Conservation (phyloP, 23 tunicate genomes). For the Clavelina lepadiformis region DNA sequence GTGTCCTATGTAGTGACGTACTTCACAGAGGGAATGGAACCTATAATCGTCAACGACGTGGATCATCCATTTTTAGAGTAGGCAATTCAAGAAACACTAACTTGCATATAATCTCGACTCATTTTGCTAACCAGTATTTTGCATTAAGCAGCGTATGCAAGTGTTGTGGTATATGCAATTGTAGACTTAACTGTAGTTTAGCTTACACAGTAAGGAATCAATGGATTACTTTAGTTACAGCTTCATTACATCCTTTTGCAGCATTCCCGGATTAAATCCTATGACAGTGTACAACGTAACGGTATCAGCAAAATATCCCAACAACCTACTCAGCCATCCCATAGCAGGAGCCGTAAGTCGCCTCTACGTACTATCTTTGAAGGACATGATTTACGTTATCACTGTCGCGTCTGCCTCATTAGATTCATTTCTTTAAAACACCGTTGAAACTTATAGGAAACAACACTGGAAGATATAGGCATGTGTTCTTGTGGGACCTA, state of each 20-base stretch:
- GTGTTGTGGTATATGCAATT: too few species aligned
- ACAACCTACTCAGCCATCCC: conserved; percentile 29
- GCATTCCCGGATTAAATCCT: conserved; percentile 29
- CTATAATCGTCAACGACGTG: conserved; percentile 27
- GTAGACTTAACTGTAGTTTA: too few species aligned
- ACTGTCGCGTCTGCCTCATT: background rate
- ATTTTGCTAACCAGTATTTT: too few species aligned
- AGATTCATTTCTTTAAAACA: background rate
- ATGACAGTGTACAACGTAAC: conserved; percentile 48
- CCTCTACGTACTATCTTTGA: too few species aligned
- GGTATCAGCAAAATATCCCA: conserved; percentile 50
- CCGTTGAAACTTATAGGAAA: conserved; percentile 8
- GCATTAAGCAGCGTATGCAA: too few species aligned
- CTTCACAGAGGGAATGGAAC: background rate
- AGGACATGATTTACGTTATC: too few species aligned
- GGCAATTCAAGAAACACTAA: background rate
- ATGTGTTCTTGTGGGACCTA: conserved; percentile 37
- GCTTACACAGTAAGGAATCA: too few species aligned
- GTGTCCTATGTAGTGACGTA: conserved; percentile 45
- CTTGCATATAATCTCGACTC: background rate
- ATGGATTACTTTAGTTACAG: too few species aligned
- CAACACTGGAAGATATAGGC: background rate
- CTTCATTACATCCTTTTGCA: conserved; percentile 20
- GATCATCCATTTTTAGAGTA: conserved; percentile 9
- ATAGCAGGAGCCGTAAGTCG: conserved; percentile 41